phyloP scores from a whole-genome alignment of 1,140 invertebrate species.

The Cheumatopsyche charites region DNA sequence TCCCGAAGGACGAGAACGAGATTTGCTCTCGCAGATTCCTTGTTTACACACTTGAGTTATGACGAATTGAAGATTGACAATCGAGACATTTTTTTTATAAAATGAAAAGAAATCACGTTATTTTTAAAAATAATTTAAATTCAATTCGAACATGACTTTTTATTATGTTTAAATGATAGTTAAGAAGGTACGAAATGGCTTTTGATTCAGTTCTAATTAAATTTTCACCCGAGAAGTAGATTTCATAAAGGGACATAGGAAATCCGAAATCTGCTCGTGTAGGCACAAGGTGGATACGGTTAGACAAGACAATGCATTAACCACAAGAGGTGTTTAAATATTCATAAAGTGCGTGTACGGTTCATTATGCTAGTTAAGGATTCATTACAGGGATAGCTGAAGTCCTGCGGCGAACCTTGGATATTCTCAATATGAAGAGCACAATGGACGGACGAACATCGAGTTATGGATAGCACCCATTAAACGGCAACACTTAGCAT shows the following conservation, averaged over 20 bases:
- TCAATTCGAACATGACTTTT: no score
- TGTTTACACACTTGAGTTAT: constrained; percentile 40
- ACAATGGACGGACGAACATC: constrained; percentile 11
- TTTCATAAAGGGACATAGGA: background rate
- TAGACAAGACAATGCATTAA: constrained; percentile 33
- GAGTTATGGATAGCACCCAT: background rate
- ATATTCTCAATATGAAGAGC: background rate
- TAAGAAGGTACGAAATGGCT: no score
- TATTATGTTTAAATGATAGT: no score
- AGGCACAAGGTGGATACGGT: background rate
- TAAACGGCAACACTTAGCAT: background rate
- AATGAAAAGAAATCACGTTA: background rate
- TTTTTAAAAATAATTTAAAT: background rate
- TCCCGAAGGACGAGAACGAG: constrained; percentile 30
- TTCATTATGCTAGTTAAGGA: constrained; percentile 47
- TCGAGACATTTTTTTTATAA: background rate
- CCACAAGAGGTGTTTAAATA: constrained; percentile 40
- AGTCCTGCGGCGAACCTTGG: constrained; percentile 23
- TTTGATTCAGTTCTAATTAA: background rate
- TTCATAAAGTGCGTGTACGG: constrained; percentile 47
- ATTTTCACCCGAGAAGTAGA: background rate
- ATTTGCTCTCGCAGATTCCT: constrained; percentile 43
- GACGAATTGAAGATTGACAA: constrained; percentile 16
- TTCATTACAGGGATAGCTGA: constrained; percentile 44
- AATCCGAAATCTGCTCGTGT: constrained; percentile 12